phyloP scores from a whole-genome alignment of 2,888 invertebrate species.

The Trichopoda pennipes region DNA sequence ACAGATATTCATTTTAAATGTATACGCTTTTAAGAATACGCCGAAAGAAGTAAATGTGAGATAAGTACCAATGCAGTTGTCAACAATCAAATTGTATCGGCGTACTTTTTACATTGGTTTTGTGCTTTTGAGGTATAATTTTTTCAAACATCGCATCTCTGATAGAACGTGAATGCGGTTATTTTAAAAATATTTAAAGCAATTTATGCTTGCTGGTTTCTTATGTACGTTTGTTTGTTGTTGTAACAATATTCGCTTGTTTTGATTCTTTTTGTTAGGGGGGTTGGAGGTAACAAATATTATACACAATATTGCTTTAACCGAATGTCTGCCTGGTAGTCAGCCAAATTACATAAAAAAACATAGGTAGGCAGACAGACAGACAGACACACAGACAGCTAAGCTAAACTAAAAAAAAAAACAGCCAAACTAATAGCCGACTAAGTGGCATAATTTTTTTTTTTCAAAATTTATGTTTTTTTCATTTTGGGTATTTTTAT shows the following conservation, averaged over 20 bases:
- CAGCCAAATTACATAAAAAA: conserved; percentile 14
- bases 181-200: conserved; percentile 46
- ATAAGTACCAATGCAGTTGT: too few relatives aligned
- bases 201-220: conserved; percentile 6
- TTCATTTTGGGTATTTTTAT: conserved; percentile 49
- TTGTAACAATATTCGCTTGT: conserved; percentile 47
- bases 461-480: conserved; percentile 5
- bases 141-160: neutral
- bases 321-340: conserved; percentile 16
- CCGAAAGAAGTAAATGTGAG: too few relatives aligned
- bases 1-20: too few relatives aligned
- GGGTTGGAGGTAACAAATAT: conserved; percentile 40
- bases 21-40: too few relatives aligned
- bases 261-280: conserved; percentile 44
- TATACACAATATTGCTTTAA: conserved; percentile 60
- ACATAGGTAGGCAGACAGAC: neutral
- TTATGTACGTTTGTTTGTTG: neutral
- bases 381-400: conserved; percentile 7
- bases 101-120: too few relatives aligned
- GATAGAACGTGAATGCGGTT: conserved; percentile 49
- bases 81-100: too few relatives aligned
- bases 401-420: conserved; percentile 7
- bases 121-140: neutral
- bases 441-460: conserved; percentile 39
- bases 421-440: conserved; percentile 17